Conservation (phyloP, 2,797 vertebrate species). For the Amazonetta brasiliensis region DNA sequence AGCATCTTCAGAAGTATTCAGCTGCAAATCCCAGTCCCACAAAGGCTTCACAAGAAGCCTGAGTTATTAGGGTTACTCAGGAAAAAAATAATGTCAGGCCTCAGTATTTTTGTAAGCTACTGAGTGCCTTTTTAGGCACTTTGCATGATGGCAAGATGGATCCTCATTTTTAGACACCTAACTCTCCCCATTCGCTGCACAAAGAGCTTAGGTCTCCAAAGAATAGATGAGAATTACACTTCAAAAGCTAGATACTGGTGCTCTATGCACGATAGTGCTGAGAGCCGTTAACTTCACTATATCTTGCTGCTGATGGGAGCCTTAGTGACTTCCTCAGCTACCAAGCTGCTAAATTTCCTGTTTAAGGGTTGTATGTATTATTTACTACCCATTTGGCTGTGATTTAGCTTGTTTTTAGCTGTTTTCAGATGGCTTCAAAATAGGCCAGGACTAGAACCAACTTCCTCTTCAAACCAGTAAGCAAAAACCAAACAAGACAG, state of each 20-base stretch:
- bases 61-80: not conserved
- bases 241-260: not conserved
- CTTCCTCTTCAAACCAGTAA: constrained; percentile 6
- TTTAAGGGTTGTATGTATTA: constrained; percentile 41
- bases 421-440: constrained; percentile 27
- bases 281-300: not conserved
- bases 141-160: not conserved
- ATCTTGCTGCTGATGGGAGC: not conserved
- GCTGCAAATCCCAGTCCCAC: not conserved
- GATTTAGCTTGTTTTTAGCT: not conserved
- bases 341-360: constrained; percentile 40
- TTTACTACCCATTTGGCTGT: constrained; percentile 44
- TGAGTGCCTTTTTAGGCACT: not conserved
- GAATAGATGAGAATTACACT: not conserved
- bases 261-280: not conserved
- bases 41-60: not conserved
- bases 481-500: constrained; percentile 1
- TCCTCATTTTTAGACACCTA: not conserved
- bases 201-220: constrained; percentile 15
- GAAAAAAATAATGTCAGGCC: not conserved
- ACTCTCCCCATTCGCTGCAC: not conserved
- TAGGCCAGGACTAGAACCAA: constrained; percentile 26
- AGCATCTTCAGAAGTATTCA: not conserved
- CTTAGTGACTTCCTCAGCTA: not conserved
- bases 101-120: not conserved